These are phyloP conservation scores for Chiloscyllium plagiosum DNA, from an alignment of 2,113 vertebrate genomes.

Conservation along the genomic window DNA sequence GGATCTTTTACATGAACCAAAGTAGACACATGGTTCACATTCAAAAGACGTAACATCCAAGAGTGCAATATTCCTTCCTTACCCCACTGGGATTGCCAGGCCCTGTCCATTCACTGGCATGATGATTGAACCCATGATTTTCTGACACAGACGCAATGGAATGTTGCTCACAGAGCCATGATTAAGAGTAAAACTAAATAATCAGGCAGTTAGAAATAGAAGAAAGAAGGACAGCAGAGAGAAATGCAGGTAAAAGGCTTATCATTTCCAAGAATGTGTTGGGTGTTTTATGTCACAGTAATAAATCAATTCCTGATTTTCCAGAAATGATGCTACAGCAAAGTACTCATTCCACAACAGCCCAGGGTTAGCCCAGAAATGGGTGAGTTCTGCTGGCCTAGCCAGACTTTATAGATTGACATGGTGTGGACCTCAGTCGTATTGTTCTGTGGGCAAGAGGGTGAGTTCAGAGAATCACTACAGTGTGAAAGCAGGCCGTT, in stretches of 20 bases:
- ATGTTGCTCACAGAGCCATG: not conserved
- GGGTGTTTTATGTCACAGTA: not conserved
- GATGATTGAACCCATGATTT: not conserved
- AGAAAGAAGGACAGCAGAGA: not conserved
- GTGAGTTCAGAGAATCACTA: not conserved
- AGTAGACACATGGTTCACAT: not conserved
- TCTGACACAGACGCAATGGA: not conserved
- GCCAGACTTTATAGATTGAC: not conserved
- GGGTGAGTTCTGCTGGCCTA: not conserved
- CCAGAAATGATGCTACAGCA: not conserved
- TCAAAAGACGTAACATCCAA: not conserved
- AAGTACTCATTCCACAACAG: not conserved
- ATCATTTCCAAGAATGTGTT: not conserved
- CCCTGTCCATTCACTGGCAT: not conserved
- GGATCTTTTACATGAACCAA: not conserved
- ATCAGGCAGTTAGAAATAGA: not conserved
- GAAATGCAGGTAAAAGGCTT: not conserved
- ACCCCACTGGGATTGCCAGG: not conserved
- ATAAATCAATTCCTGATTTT: not conserved
- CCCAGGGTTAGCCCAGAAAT: not conserved
- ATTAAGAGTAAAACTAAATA: not conserved
- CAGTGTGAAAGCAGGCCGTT: no score
- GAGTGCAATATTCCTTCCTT: not conserved
- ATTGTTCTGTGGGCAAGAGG: not conserved
- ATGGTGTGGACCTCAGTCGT: not conserved